phyloP scores from a whole-genome alignment of 2,797 vertebrate genomes.

The Pagetopsis macropterus region DNA sequence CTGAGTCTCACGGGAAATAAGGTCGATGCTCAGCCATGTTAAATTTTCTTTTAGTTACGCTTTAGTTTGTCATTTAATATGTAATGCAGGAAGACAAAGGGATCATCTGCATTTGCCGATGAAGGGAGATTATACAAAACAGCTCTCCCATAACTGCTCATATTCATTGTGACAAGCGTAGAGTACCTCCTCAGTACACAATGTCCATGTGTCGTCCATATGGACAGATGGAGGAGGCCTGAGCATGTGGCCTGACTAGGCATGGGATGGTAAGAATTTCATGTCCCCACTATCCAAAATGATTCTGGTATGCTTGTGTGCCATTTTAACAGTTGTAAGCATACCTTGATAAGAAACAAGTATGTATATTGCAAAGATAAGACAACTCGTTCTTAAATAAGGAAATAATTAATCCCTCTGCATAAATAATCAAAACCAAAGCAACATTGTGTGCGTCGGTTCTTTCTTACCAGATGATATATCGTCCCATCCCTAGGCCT shows the following conservation, averaged over 20 bases:
- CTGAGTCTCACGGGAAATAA: constrained; percentile 3
- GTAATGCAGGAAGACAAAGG: neutral
- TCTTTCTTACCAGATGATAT: too few relatives aligned
- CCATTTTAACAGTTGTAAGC: too few relatives aligned
- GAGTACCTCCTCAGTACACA: neutral
- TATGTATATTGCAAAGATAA: too few relatives aligned
- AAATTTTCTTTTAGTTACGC: neutral
- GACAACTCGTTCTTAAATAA: too few relatives aligned
- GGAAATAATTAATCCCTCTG: too few relatives aligned
- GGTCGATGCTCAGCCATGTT: neutral
- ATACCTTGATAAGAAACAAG: too few relatives aligned
- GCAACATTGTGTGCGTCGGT: too few relatives aligned
- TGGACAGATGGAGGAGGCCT: constrained; percentile 2
- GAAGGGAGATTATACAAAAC: neutral
- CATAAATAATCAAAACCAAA: too few relatives aligned
- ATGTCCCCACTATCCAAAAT: too few relatives aligned
- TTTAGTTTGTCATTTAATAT: neutral
- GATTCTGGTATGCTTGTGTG: too few relatives aligned
- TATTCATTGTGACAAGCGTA: constrained; percentile 1
- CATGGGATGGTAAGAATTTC: too few relatives aligned
- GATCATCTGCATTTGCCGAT: neutral
- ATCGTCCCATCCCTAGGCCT: too few relatives aligned
- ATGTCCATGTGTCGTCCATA: constrained; percentile 21
- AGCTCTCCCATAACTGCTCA: constrained; percentile 6
- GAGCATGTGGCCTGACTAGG: neutral